Evolutionary conservation across 1,140 invertebrate species (phyloP), one percentile per base, ranked within the genome.

Genomic region (Pachyrhynchus sulphureomaculatus): DNA sequence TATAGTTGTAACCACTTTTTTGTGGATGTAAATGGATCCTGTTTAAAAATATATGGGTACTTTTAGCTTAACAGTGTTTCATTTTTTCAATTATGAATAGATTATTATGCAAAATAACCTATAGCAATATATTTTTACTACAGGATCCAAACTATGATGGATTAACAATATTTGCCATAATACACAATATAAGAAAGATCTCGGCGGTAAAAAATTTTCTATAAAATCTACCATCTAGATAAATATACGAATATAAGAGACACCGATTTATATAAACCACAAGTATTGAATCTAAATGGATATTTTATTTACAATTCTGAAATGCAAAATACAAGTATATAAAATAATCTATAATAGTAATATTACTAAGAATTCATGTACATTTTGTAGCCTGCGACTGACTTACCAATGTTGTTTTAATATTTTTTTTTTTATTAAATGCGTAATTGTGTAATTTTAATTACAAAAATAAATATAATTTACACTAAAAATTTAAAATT

Each of bases 311-410:
- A 20, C 10, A 20, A 24, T 1, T 17, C 2, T 6, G 32, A 47
- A 61, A 61, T 61, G 49, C 58, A 54, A 68, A 68, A 63, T 74
- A 72, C 68, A 74, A 76, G 74, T 76, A 76, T 76, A 76, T 69
- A 76, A 76, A 76, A 76, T 76, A 76, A 74, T 75, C 69, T 75
- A 70, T 75, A 59, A 63, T 56, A 65, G 47, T 49, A 49, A 49
- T 44, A 44, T 49, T 49, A 49, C n/a, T 47, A 69, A 68, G 64
- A 64, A 71, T 68, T 75, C 72, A 75, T 75, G 69, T 75, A 74
- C 74, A 75, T 70, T 69, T 70, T 74, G 72, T 75, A 75, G 72
- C 74, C 72, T 74, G 68, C 70, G 72, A 68, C 69, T 70, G 59
- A 65, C 56, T 39, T 33, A 56, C 24, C 42, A 21, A 13, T 21